These are phyloP conservation scores for Sinocyclocheilus anshuiensis DNA, from an alignment of 2,113 vertebrate species.

Conservation along the genomic window DNA sequence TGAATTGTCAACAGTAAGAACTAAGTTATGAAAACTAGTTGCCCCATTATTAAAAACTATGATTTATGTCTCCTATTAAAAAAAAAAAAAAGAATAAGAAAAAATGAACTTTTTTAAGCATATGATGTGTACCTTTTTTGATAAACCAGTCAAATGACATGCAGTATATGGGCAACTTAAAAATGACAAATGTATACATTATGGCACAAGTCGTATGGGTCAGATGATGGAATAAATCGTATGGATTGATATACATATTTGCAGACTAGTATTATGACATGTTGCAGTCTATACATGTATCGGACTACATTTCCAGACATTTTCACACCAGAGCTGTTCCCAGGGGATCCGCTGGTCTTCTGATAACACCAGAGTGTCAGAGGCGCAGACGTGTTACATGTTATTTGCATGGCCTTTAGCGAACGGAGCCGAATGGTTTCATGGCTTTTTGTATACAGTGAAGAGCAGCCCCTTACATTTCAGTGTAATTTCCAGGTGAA, in stretches of 20 bases:
- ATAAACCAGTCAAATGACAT: not conserved
- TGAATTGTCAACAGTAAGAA: not conserved
- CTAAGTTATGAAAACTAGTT: not conserved
- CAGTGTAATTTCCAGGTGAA: slow-evolving; percentile 8
- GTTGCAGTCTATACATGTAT: not conserved
- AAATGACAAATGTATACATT: not conserved
- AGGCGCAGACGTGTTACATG: slow-evolving; percentile 70
- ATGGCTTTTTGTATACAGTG: slow-evolving; percentile 66
- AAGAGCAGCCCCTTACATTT: slow-evolving; percentile 27
- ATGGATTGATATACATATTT: not conserved
- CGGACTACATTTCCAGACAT: slow-evolving; percentile 60
- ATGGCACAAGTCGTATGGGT: not conserved
- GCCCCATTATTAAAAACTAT: not conserved
- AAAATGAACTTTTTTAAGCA: no score
- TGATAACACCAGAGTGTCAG: slow-evolving; percentile 73
- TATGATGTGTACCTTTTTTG: not conserved
- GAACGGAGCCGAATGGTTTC: slow-evolving; percentile 67
- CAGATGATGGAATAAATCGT: not conserved
- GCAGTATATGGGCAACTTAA: not conserved
- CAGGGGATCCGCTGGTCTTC: slow-evolving; percentile 74
- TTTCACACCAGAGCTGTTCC: slow-evolving; percentile 70
- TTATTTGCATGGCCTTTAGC: slow-evolving; percentile 77
- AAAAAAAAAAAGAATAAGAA: no score
- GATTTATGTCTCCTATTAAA: not conserved
- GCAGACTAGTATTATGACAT: not conserved